phyloP scores from a whole-genome alignment of 2,888 invertebrate genomes.

The Atethmia centrago region DNA sequence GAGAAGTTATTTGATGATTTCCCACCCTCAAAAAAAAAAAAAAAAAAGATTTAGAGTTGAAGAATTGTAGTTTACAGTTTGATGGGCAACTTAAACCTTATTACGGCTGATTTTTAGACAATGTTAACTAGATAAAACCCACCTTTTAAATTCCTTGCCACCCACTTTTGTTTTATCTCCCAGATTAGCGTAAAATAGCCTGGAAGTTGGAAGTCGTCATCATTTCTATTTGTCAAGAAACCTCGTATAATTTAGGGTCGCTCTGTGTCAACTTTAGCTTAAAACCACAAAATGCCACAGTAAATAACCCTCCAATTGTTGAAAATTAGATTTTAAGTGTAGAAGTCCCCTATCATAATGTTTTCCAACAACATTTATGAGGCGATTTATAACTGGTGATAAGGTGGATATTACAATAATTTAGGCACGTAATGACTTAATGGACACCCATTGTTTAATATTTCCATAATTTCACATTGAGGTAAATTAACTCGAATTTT shows the following conservation, averaged over 20 bases:
- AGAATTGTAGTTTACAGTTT: slow-evolving; percentile 35
- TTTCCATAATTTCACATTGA: slow-evolving; percentile 49
- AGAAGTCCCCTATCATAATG: slow-evolving; percentile 35
- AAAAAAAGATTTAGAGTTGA: slow-evolving; percentile 28
- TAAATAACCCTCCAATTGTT: slow-evolving; percentile 31
- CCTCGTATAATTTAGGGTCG: no score
- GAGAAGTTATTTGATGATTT: no score
- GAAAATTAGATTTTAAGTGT: slow-evolving; percentile 51
- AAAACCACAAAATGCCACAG: slow-evolving; percentile 23
- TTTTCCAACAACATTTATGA: slow-evolving; percentile 43
- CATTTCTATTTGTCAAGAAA: no score
- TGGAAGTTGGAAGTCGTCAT: neutral
- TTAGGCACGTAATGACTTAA: slow-evolving; percentile 57
- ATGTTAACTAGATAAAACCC: slow-evolving; percentile 6
- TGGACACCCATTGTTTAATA: slow-evolving; percentile 55
- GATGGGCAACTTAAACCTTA: slow-evolving; percentile 7
- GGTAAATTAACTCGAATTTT: slow-evolving; percentile 48
- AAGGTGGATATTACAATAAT: slow-evolving; percentile 53
- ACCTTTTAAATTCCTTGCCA: slow-evolving; percentile 6
- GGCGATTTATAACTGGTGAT: slow-evolving; percentile 54
- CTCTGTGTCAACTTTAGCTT: slow-evolving; percentile 14
- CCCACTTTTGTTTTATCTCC: slow-evolving; percentile 11
- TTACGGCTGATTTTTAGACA: neutral
- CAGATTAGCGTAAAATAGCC: slow-evolving; percentile 8
- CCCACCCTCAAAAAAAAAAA: no score